A percentile compares a stretch with the other conserved stretches of the same genome.
These are phyloP conservation scores for Manis crassicaudata DNA, from an alignment of 2,797 vertebrate genomes.

Conservation along the genomic window DNA sequence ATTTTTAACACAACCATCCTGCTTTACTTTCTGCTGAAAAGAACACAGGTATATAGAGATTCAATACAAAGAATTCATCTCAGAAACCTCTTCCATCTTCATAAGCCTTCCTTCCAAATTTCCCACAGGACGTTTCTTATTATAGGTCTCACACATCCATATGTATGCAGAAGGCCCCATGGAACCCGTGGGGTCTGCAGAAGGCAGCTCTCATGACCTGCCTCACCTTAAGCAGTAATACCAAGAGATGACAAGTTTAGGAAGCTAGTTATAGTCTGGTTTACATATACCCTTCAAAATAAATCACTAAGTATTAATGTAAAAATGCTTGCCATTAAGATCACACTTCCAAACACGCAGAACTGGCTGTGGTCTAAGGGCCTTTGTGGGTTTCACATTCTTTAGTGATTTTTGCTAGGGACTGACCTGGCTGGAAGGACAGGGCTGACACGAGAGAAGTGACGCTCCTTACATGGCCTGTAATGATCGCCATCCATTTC, in stretches of 20 bases:
- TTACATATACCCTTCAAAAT: background rate
- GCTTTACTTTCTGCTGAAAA: background rate
- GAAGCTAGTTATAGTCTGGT: rapidly evolving
- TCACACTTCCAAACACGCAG: background rate
- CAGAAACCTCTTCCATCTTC: too few relatives aligned
- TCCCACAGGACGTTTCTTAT: background rate
- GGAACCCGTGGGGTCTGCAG: background rate
- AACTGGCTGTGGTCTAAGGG: background rate
- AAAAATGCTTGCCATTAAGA: background rate
- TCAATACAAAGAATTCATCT: background rate
- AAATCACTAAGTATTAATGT: background rate
- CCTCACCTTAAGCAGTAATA: background rate
- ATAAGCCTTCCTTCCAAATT: background rate
- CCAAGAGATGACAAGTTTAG: background rate
- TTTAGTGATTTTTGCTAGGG: background rate
- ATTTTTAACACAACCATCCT: background rate
- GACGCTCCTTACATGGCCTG: rapidly evolving
- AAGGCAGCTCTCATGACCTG: background rate
- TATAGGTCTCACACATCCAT: background rate
- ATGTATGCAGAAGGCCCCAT: background rate
- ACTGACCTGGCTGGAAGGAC: background rate
- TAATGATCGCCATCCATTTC: background rate
- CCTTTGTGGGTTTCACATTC: background rate
- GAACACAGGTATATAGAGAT: background rate
- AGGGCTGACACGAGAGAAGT: background rate